Percentiles rank a stretch among this genome's conserved stretches.
These are phyloP conservation scores for Murina feae DNA, from an alignment of 2,113 vertebrate species.

Conservation along the genomic window DNA sequence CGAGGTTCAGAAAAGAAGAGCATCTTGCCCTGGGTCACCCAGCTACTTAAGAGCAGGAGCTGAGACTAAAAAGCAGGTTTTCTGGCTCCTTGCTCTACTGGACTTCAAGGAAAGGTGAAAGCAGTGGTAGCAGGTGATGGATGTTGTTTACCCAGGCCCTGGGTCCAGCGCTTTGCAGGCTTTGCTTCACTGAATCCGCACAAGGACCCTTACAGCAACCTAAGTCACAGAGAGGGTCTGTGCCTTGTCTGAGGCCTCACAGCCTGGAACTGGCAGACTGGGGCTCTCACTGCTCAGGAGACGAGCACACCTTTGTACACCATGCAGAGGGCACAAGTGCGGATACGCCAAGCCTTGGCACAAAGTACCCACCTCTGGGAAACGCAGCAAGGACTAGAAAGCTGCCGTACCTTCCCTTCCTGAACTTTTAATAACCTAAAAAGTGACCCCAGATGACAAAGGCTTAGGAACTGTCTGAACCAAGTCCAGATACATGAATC, in stretches of 20 bases:
- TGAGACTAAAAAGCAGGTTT: not conserved
- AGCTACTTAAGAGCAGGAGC: not conserved
- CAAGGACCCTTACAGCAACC: not conserved
- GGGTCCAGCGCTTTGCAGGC: not conserved
- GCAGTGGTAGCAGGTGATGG: not conserved
- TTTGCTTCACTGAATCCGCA: not conserved
- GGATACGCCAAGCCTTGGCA: not conserved
- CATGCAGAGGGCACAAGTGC: not conserved
- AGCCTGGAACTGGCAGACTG: not conserved
- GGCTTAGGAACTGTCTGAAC: not conserved
- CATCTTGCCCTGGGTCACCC: not conserved
- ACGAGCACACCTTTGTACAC: not conserved
- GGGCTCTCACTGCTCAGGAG: not conserved
- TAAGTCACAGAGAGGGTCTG: not conserved
- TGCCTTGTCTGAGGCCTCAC: not conserved
- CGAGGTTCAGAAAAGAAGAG: not conserved
- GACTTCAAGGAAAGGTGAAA: not conserved
- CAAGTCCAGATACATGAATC: not conserved
- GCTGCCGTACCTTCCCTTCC: not conserved
- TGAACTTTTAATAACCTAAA: not conserved
- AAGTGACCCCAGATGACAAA: not conserved
- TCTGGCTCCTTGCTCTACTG: not conserved
- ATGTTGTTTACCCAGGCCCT: not conserved
- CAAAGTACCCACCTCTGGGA: not conserved
- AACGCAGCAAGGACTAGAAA: not conserved